Conservation (phyloP, 2,113 vertebrate species). For the Suricata suricatta region DNA sequence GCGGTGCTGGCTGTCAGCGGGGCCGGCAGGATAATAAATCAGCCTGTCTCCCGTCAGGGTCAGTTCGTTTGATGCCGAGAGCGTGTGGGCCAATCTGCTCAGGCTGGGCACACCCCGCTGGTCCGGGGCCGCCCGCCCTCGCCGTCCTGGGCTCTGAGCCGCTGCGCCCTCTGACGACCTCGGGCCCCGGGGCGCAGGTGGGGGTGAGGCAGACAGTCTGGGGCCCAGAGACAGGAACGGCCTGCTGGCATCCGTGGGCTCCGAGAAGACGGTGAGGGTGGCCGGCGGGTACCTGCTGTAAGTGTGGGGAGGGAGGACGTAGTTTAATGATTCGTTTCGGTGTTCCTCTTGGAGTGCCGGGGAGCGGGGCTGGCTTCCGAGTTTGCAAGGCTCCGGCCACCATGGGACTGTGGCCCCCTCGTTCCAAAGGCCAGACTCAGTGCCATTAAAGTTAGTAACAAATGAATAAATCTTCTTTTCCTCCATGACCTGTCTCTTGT, state of each 20-base stretch:
- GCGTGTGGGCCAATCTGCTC: constrained; percentile 73
- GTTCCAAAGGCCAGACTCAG: background rate
- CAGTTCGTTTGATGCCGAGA: constrained; percentile 66
- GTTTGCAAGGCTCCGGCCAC: background rate
- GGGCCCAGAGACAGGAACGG: no score
- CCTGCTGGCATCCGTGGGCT: background rate
- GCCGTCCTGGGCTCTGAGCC: background rate
- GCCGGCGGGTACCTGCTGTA: background rate
- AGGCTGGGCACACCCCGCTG: constrained; percentile 48
- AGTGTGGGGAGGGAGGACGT: accelerated
- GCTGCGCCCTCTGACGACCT: background rate
- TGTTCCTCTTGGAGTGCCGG: accelerated
- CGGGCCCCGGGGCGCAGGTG: background rate
- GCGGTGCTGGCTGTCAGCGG: constrained; percentile 68
- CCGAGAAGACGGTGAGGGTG: background rate
- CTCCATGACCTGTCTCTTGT: accelerated
- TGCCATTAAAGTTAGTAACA: accelerated
- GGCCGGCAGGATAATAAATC: constrained; percentile 82
- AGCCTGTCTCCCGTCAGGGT: constrained; percentile 82
- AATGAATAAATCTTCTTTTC: background rate
- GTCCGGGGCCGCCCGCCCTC: background rate
- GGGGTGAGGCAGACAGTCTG: background rate
- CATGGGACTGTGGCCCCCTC: background rate
- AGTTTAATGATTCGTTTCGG: accelerated
- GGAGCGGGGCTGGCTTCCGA: background rate